Conservation (phyloP, 2,797 vertebrate species). For the Moxostoma hubbsi region DNA sequence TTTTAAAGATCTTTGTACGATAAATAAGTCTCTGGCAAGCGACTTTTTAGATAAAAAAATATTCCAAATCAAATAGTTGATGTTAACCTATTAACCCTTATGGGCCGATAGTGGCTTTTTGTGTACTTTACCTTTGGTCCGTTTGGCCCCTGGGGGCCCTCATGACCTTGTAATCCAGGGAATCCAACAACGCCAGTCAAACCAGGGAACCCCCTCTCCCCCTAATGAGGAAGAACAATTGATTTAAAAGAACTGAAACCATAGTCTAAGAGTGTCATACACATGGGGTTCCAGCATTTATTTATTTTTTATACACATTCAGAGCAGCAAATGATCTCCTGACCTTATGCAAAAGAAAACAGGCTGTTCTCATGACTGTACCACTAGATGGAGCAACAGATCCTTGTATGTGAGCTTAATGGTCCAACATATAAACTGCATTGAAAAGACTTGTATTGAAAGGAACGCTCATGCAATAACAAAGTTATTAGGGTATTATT, state of each 20-base stretch:
- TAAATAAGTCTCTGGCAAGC: no score
- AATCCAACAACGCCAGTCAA: conserved; percentile 93
- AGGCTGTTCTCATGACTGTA: not conserved
- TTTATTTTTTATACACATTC: not conserved
- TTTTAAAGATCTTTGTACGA: no score
- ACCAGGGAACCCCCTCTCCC: conserved; percentile 90
- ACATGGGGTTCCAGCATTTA: not conserved
- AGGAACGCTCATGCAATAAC: no score
- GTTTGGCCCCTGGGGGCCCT: conserved; percentile 87
- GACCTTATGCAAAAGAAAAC: not conserved
- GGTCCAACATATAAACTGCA: no score
- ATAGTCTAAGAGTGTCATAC: no score
- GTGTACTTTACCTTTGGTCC: conserved; percentile 84
- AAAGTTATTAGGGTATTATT: no score
- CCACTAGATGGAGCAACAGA: conserved; percentile 34
- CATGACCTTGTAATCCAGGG: conserved; percentile 93
- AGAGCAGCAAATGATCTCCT: not conserved
- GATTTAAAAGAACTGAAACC: not conserved
- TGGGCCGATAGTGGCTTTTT: not conserved
- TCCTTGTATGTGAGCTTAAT: not conserved
- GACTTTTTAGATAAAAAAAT: no score
- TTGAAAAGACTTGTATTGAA: no score
- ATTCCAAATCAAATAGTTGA: no score
- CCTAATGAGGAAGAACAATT: conserved; percentile 71
- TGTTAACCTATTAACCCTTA: not conserved